These are phyloP conservation scores for Nothoprocta perdicaria DNA, from an alignment of 2,113 vertebrate species.

Conservation along the genomic window DNA sequence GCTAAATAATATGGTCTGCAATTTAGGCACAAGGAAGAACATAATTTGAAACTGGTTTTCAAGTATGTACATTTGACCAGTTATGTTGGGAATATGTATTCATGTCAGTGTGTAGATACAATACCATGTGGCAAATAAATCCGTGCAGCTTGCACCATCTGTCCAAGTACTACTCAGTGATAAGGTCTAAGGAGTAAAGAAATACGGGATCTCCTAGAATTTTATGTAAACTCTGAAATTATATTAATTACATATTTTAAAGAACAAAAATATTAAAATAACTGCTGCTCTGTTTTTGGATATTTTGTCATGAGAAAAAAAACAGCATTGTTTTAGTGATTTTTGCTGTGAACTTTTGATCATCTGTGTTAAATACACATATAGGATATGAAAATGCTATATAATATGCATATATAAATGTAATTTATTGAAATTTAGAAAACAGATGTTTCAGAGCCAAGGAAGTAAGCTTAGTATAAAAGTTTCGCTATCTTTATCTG, in stretches of 20 bases:
- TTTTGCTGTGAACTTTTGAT: not conserved
- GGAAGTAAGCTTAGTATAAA: not conserved
- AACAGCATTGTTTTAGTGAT: not conserved
- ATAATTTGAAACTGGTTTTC: not conserved
- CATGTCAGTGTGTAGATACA: not conserved
- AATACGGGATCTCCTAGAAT: not conserved
- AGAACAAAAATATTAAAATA: not conserved
- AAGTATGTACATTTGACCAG: rapidly evolving
- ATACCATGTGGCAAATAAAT: rapidly evolving
- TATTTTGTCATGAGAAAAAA: not conserved
- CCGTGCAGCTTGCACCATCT: not conserved
- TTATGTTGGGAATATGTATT: not conserved
- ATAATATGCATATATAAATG: not conserved
- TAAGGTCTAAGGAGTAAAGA: not conserved
- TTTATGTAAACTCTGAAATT: not conserved
- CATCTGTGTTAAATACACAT: not conserved
- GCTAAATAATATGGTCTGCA: not conserved
- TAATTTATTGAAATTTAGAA: not conserved
- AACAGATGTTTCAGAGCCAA: not conserved
- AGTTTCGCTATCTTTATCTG: not conserved
- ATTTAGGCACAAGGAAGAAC: not conserved
- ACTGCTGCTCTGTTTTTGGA: not conserved
- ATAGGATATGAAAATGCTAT: not conserved
- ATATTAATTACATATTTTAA: rapidly evolving
- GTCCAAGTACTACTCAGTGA: not conserved